Evolutionary conservation across 2,113 vertebrate species (phyloP), one percentile per base, ranked within the genome.

Genomic region (Eptesicus fuscus): DNA sequence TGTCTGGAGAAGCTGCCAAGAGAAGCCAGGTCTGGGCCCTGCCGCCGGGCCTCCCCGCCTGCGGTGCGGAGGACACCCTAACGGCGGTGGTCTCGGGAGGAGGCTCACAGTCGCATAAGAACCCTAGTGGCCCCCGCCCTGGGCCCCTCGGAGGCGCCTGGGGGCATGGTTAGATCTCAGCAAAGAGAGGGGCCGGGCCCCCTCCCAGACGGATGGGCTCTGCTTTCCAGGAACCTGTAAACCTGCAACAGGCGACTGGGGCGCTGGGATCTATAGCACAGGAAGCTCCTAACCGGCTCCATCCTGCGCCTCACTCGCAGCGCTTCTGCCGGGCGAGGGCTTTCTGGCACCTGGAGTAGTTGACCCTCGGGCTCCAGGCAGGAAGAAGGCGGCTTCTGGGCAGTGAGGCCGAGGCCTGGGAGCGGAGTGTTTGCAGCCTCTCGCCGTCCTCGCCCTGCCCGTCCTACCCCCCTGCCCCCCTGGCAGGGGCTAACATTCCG

Each of bases 51-150:
- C 10, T 11, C 49, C 37, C 6, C 0, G 25, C 47, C 71, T 22
- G 32, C 0, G 30, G 2, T 2, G 32, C 9, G 0, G 47, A 69
- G 25, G 69, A 42, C 49, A 67, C 11, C 40, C 14, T 0, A 6
- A 69, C 23, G 3, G 22, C 11, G 0, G 10, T 1, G 11, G 47
- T 30, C 51, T 37, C 13, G 0, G 0, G 9, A 7, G 28, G 70
- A 51, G 42, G 35, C n/a, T 71, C 20, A 9, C 12, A 7, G 18
- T 17, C 23, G 5, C 1, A 7, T 20, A 47, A 22, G 17, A 51
- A 91, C 79, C 53, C 17, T 2, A 37, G 70, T 74, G 2, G 2
- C 35, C 47, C 4, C 87, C 56, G 77, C 42, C 12, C 7, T 9
- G 28, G 35, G 56, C 10, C 56, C 40, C 40, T 28, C 3, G 1